A percentile compares a stretch with the other conserved stretches of the same genome.
Evolutionary conservation across 2,797 vertebrate species (phyloP).

Genomic region (Dendrocincla fuliginosa): DNA sequence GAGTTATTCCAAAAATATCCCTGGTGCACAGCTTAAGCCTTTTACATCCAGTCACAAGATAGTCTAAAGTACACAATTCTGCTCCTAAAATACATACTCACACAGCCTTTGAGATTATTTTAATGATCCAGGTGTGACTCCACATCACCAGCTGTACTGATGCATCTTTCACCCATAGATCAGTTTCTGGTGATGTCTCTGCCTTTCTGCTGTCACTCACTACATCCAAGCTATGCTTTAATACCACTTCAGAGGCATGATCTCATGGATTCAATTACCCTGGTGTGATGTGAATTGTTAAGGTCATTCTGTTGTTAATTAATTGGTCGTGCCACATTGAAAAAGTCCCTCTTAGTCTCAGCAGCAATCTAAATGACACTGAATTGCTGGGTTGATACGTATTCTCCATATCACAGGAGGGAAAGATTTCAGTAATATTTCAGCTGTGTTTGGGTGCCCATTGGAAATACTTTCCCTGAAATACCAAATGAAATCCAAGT

Average conservation of each 20-base stretch:
- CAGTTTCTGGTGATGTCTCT: background rate
- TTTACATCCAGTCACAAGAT: background rate
- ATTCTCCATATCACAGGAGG: background rate
- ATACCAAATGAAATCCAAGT: slow-evolving; percentile 24
- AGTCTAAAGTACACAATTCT: background rate
- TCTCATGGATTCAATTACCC: slow-evolving; percentile 40
- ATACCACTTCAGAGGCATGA: background rate
- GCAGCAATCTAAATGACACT: slow-evolving; percentile 2
- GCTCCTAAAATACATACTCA: background rate
- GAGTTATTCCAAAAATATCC: background rate
- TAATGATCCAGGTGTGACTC: background rate
- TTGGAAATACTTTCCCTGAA: slow-evolving; percentile 2
- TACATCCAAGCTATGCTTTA: background rate
- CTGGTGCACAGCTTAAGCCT: background rate
- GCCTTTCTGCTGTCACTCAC: background rate
- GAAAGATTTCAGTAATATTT: slow-evolving; percentile 15
- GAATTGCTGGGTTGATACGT: background rate
- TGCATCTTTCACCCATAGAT: background rate
- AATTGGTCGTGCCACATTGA: background rate
- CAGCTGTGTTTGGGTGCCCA: slow-evolving; percentile 16
- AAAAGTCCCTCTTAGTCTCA: background rate
- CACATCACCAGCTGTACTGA: background rate
- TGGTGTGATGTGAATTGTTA: slow-evolving; percentile 14
- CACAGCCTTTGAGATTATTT: background rate
- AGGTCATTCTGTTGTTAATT: slow-evolving; percentile 44